Evolutionary conservation across 2,113 vertebrate genomes (phyloP), one percentile per base, ranked within the genome.

Genomic region (Microtus oregoni): DNA sequence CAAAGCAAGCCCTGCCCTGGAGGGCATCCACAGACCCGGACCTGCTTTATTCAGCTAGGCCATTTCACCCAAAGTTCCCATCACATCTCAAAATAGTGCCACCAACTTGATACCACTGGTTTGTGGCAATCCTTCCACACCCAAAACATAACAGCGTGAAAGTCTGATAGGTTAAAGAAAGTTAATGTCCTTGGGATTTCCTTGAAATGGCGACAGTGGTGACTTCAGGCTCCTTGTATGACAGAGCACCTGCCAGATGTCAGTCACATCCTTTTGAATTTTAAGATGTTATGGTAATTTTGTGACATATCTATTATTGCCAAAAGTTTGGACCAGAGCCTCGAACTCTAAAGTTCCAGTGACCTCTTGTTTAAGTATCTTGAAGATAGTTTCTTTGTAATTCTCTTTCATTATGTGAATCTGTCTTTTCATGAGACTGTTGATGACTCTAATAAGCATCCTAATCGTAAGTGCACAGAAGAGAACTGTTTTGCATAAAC

Each of bases 11-110:
- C 30, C 44, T 68, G 3, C 5, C 28, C 7, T 14, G 44, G 11
- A 11, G 7, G 22, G 10, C 0, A 0, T 4, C 8, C 9, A 67
- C 5, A 30, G 1, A 20, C 15, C 28, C 2, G 30, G 26, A 1
- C 28, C 61, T 67, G 17, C 38, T 86, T 65, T 4, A 38, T 67
- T 9, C 24, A 86, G 4, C 28, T 6, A 32, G 4, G 1, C 1
- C 26, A 15, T 38, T 14, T 5, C 13, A 65, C 38, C 15, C 44
- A 24, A 52, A 30, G 5, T 70, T 86, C 2, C 44, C 30, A 82
- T 61, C 35, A 26, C 20, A 11, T 24, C 47, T 35, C 79, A 32
- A 50, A 68, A 86, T 63, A 68, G 28, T 47, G 63, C 8, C 19
- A 44, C 4, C n/a, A 44, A 24, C 14, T 85, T 28, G 82, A 38